A percentile compares a stretch with the other conserved stretches of the same genome.
Conservation (phyloP, 2,888 invertebrate species). For the Scrobipalpa atriplicella region DNA sequence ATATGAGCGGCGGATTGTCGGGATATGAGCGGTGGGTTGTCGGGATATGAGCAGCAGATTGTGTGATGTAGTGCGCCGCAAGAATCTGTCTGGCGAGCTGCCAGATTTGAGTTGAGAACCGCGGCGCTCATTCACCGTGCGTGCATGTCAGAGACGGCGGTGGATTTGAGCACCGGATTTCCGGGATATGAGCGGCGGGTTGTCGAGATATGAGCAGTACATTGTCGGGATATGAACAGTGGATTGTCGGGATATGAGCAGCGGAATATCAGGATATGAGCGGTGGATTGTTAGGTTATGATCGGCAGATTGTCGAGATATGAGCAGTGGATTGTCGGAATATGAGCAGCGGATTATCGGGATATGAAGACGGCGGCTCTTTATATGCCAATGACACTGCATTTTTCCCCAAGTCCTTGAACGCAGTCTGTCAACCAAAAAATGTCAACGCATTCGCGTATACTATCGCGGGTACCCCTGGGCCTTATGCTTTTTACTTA, state of each 20-base stretch:
- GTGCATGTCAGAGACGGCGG: slow-evolving; percentile 30
- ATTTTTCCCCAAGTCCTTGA: no score
- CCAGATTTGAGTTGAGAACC: no score
- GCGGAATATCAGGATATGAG: slow-evolving; percentile 33
- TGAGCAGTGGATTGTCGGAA: slow-evolving; percentile 19
- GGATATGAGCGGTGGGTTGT: background rate
- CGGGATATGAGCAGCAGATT: slow-evolving; percentile 42
- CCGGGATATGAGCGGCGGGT: background rate
- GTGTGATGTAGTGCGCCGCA: slow-evolving; percentile 56
- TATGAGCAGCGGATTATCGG: background rate
- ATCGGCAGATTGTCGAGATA: slow-evolving; percentile 35
- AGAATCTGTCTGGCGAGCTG: background rate
- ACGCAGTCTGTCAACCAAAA: no score
- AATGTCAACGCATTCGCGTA: no score
- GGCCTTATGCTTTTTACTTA: background rate
- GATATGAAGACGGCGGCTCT: background rate
- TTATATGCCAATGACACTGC: no score
- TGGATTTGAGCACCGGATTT: background rate
- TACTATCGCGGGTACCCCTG: no score
- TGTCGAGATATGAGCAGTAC: background rate
- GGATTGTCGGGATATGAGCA: slow-evolving; percentile 43
- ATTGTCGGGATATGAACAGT: background rate
- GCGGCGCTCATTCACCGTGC: slow-evolving; percentile 35
- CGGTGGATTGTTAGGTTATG: background rate
- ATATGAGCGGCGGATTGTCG: background rate